Base-by-base conservation (phyloP, 53 echinoderm and acorn worm species). In the Stichopus horrens region DNA sequence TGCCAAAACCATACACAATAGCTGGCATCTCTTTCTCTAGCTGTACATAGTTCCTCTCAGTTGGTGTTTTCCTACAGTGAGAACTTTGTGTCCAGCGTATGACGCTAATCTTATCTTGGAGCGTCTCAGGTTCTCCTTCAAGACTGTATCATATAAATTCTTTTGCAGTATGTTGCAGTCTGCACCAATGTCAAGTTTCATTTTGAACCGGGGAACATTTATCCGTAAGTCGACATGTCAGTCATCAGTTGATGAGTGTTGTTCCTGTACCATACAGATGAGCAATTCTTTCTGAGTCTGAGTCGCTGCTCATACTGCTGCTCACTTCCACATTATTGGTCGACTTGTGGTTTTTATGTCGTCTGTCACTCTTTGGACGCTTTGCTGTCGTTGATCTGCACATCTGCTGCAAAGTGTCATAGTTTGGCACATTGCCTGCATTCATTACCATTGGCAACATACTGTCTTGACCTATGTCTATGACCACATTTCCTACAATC, bases 21-120 rank as follows among this genome's bases (percentile, higher is more conserved):
- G 93, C 93, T 20, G 88, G 18, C 88, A 92, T 90, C 21, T 90
- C 90, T 90, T 37, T 37, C 57, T 92, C 90, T 8, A 90, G 90
- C 76, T 92, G 88, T 4, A 86, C 92, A 77, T 92, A 92, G 9
- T 9, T 67, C n/a, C 14, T 9, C 14, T 67, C 67, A 5, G 67
- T 21, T 23, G 83, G 23, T 83, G 83, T 19, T 23, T 19, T 16
- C 83, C 83, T 59, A 59, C 56, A 0, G 59, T 83, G 5, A 21
- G 8, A 10, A 83, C 83, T 23, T 20, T 21, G 23, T 83, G 63
- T 1, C 63, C 83, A 21, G 83, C 58, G 18, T 83, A 58, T 1
- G 83, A 83, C 20, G 58, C 83, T 19, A 60, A 60, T 23, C 23
- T 83, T 13, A 56, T 23, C 57, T 84, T 60, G 9, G 65, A 63